Conservation (phyloP, 2,797 vertebrate species). For the Lateolabrax maculatus region DNA sequence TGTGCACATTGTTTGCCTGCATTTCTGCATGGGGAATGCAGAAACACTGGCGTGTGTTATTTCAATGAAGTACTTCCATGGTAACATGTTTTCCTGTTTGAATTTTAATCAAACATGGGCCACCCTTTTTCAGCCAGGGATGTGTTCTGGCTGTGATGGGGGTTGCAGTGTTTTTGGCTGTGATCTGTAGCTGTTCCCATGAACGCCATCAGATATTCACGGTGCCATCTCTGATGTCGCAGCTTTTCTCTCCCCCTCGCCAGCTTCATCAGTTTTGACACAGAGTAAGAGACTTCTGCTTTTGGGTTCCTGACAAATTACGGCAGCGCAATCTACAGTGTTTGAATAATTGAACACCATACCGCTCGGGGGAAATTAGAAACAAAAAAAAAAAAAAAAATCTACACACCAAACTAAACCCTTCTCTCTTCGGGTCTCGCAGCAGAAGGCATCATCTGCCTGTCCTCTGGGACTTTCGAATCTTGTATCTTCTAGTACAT, state of each 20-base stretch:
- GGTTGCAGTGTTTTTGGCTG: constrained; percentile 64
- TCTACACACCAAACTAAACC: constrained; percentile 19
- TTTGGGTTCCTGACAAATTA: constrained; percentile 83
- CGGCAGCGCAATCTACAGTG: constrained; percentile 66
- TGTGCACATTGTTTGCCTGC: constrained; percentile 45
- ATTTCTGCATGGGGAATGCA: constrained; percentile 48
- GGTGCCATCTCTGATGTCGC: constrained; percentile 70
- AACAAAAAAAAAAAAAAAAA: constrained; percentile 33
- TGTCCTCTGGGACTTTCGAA: constrained; percentile 55
- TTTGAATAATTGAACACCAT: constrained; percentile 76
- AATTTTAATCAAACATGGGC: constrained; percentile 74
- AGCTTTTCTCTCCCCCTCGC: constrained; percentile 69
- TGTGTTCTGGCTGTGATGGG: constrained; percentile 60
- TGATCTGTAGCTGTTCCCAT: constrained; percentile 67
- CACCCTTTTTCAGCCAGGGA: constrained; percentile 55
- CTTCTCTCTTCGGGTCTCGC: constrained; percentile 31
- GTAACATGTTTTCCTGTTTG: constrained; percentile 69
- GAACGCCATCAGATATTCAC: constrained; percentile 77
- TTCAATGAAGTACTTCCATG: constrained; percentile 60
- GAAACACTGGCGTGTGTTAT: constrained; percentile 52
- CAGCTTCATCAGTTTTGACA: constrained; percentile 81
- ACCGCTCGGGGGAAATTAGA: constrained; percentile 40
- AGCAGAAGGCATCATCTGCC: constrained; percentile 42
- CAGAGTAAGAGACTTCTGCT: constrained; percentile 78
- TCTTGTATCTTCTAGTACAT: constrained; percentile 52